Evolutionary conservation across 1,140 invertebrate species (phyloP), one percentile per base, ranked within the genome.

Genomic region (Trichogramma pretiosum): DNA sequence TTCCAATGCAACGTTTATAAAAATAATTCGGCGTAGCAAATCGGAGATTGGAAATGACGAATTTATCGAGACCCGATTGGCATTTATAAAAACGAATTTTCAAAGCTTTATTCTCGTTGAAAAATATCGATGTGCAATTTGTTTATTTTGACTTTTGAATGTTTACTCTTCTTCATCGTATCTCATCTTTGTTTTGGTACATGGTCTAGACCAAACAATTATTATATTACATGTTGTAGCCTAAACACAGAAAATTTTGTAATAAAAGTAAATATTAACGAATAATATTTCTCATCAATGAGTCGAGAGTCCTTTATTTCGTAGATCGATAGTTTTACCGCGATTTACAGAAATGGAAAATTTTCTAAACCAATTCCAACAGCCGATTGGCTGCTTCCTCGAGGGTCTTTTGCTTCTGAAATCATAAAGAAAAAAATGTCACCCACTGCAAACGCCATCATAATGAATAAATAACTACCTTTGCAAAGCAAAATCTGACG

Each of bases 171-270:
- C n/a, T n/a, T n/a, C n/a, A n/a, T n/a, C n/a, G n/a, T n/a, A n/a
- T n/a, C n/a, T n/a, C n/a, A n/a, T 53, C 39, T 48, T 58, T 58
- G 52, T 62, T 70, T 68, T 58, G 58, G 60, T 66, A 68, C 67
- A n/a, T 61, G 65, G 65, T 70, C 60, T 70, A 68, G 64, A 70
- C 65, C 67, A 69, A 69, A 71, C 64, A 61, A 70, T 70, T 66
- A 69, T 69, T 67, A 70, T 69, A 69, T 68, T 71, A 71, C 67
- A 69, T 69, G 67, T 70, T 70, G 68, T 70, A 70, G 67, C 61
- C 64, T 69, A 67, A 70, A 65, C 62, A 68, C 61, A n/a, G 66
- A 56, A 66, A 60, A 62, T 69, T 70, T 70, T 70, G 61, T 69
- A 69, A 70, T 69, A 68, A 70, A 70, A 70, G 47, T 67, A 64